Evolutionary conservation across 2,797 vertebrate species (phyloP), one percentile per base, ranked within the genome.

Genomic region (Coregonus suidteri): DNA sequence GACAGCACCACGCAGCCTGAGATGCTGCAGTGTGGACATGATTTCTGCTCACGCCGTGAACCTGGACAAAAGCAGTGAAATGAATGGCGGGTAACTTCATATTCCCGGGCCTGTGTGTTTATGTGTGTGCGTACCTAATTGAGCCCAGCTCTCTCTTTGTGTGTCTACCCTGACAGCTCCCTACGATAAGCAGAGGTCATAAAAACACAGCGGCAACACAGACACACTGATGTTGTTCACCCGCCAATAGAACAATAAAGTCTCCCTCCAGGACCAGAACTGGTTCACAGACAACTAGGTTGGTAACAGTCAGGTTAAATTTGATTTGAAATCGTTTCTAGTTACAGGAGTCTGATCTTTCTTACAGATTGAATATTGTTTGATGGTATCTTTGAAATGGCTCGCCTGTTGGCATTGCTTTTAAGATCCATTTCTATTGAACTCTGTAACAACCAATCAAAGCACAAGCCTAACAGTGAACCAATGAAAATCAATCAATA

Each of bases 111-210:
- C 6, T 53, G 69, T 81, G 69, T 51, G 98, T 53, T 67, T 81
- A 41, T 51, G 98, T 77, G 98, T 99, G 97, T 98, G 90, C 98
- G 98, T 96, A 31, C 72, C 51, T 69, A 79, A 66, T 76, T 30
- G 77, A 70, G 54, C 69, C 70, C 59, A 79, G 68, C 69, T 54
- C 71, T 76, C 75, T 71, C 73, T 79, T 74, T 86, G 80, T 83
- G 68, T 41, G 6, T 20, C 4, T 71, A 25, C 69, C 35, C 64
- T 73, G 62, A 75, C 72, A 6, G 53, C 82, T 83, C 77, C 75
- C 73, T 69, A 82, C 77, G 84, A 62, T 16, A 88, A 30, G 13
- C 77, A 80, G 31, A 20, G 9, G 15, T 88, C 87, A 76, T 92
- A 89, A 92, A 93, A 88, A 79, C 78, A 77, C 78, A 77, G 88